phyloP scores from a whole-genome alignment of 2,888 invertebrate genomes.

The Chalcis sispes region DNA sequence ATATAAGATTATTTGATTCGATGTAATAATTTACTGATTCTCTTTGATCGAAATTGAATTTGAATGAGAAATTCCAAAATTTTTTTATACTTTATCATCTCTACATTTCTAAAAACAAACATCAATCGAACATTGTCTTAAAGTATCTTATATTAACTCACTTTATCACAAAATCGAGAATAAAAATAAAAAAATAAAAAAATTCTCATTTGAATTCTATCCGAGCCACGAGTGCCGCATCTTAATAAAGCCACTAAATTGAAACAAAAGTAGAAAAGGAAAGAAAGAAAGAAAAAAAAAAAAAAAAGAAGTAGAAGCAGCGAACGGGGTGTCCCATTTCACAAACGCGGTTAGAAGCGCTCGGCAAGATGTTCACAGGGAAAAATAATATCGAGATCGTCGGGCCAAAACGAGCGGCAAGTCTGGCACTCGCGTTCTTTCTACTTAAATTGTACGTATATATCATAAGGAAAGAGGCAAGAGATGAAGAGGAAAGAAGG shows the following conservation, averaged over 20 bases:
- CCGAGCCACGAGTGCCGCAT: neutral
- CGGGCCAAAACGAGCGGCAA: constrained; percentile 54
- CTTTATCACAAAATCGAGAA: too few species aligned
- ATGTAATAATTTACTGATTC: too few species aligned
- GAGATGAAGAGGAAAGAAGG: too few species aligned
- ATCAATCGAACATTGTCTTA: too few species aligned
- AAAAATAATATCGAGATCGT: constrained; percentile 48
- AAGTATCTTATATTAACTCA: too few species aligned
- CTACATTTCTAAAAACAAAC: too few species aligned
- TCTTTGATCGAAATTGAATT: too few species aligned
- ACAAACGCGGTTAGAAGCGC: neutral
- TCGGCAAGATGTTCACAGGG: neutral
- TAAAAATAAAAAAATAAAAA: too few species aligned
- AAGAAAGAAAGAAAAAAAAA: constrained; percentile 3
- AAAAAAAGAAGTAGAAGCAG: neutral
- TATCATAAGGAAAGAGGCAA: too few species aligned
- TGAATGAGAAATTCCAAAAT: too few species aligned
- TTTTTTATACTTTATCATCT: too few species aligned
- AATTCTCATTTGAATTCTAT: neutral
- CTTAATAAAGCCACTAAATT: neutral
- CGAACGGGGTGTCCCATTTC: neutral
- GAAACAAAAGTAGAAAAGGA: neutral
- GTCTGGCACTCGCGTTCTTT: constrained; percentile 44
- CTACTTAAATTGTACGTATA: constrained; percentile 52
- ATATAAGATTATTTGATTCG: too few species aligned